Evolutionary conservation across 1,140 invertebrate species (phyloP), one percentile per base, ranked within the genome.

Genomic region (Melanaphis sacchari): DNA sequence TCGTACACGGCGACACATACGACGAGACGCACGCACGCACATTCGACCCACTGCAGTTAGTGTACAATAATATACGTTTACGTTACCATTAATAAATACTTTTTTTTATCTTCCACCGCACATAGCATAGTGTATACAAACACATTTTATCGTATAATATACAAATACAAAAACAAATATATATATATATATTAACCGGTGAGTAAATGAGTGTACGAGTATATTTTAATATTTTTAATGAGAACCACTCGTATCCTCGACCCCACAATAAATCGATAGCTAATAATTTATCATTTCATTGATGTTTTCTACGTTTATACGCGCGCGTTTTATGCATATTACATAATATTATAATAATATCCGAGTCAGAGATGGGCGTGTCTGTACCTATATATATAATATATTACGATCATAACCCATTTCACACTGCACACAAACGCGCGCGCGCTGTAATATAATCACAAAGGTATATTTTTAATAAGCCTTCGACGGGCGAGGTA

Each of bases 61-160:
- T 18, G n/a, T 87, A 87, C 31, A n/a, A 43, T n/a, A n/a, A n/a
- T n/a, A n/a, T 76, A 40, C 43, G 15, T 54, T 59, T 66, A 66
- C 54, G 89, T 90, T 90, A 22, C 38, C 54, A 90, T 90, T 90
- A 90, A 66, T 90, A 59, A 90, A 90, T 54, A 76, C 31, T n/a
- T 66, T 66, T 66, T n/a, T n/a, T 18, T 66, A 66, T 76, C 31
- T 76, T 76, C 31, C 59, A 36, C 59, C 59, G n/a, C n/a, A n/a
- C 31, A n/a, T 31, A 3, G 8, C 9, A 54, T 59, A 9, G 15
- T 66, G 18, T n/a, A n/a, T 76, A 76, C 59, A 76, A 76, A 88
- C 31, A n/a, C 59, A 76, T 76, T 76, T 76, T 76, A 76, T n/a
- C 59, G 59, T 66, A 66, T 5, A 26, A 59, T 11, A 26, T 9